These are phyloP conservation scores for Caenorhabditis tropicalis DNA, from an alignment of 1,140 invertebrate species.

Conservation along the genomic window DNA sequence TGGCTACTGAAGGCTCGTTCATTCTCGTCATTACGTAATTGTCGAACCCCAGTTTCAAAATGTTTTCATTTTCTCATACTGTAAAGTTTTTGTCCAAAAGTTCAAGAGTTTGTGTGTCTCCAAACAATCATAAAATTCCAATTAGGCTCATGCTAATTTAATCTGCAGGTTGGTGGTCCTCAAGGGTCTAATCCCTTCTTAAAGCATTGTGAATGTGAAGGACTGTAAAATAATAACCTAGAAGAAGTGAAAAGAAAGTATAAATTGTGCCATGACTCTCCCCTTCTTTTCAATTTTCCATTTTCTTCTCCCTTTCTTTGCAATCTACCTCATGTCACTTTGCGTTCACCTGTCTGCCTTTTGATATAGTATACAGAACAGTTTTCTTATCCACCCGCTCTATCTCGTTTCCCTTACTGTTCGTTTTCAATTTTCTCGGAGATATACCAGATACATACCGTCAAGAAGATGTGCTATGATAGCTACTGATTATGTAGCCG, in stretches of 20 bases:
- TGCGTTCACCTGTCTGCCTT: slow-evolving; percentile 15
- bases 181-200: background rate
- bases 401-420: background rate
- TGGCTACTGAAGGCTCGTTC: background rate
- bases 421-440: slow-evolving; percentile 5
- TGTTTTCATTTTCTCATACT: background rate
- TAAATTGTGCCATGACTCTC: background rate
- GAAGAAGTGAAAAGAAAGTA: background rate
- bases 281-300: background rate
- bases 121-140: background rate
- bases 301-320: background rate
- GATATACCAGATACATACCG: slow-evolving; percentile 13
- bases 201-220: background rate
- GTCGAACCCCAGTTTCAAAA: background rate
- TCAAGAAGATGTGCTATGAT: slow-evolving; percentile 23
- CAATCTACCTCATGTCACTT: background rate
- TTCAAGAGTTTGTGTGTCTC: too few species aligned
- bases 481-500: slow-evolving; percentile 41
- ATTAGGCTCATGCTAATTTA: background rate
- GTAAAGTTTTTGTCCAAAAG: too few species aligned
- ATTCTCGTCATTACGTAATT: slow-evolving; percentile 13
- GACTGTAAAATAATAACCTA: background rate
- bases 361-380: slow-evolving; percentile 10
- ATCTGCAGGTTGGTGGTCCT: background rate
- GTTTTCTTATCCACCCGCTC: background rate